Percentiles rank a stretch among this genome's conserved stretches.
Evolutionary conservation across 92 coral and sea anemone genomes (phyloP).

Genomic region (Porites cylindrica): DNA sequence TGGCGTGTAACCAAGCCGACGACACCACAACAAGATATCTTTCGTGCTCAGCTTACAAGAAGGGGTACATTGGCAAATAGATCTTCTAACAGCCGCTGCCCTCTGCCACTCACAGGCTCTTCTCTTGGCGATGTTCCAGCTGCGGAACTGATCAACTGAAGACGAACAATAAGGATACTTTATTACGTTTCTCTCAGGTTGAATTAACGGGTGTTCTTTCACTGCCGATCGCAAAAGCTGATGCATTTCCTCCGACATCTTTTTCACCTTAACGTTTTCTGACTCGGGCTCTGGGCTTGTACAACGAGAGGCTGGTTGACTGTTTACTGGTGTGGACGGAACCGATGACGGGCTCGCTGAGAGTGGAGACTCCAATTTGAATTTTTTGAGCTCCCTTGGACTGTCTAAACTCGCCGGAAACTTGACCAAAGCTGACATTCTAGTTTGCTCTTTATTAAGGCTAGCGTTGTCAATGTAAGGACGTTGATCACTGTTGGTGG

Average conservation of each 20-base stretch:
- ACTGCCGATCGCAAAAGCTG: conserved; percentile 56
- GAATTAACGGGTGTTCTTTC: conserved; percentile 70
- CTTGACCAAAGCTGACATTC: conserved; percentile 11
- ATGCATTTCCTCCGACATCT: conserved; percentile 52
- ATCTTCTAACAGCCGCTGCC: conserved; percentile 73
- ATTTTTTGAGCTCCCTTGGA: conserved; percentile 44
- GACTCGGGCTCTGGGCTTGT: conserved; percentile 74
- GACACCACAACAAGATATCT: conserved; percentile 89
- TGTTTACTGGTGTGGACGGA: conserved; percentile 71
- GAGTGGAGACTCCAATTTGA: conserved; percentile 52
- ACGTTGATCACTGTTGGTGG: background rate
- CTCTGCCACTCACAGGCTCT: conserved; percentile 98
- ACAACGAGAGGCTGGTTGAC: conserved; percentile 76
- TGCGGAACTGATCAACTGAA: conserved; percentile 66
- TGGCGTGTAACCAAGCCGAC: conserved; percentile 90
- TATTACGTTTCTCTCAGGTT: conserved; percentile 57
- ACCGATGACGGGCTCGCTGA: conserved; percentile 59
- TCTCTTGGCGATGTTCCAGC: conserved; percentile 88
- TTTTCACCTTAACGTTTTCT: conserved; percentile 2
- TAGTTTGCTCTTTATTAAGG: conserved; percentile 12
- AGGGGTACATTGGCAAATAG: conserved; percentile 35
- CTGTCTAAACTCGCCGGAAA: background rate
- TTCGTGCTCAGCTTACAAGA: conserved; percentile 77
- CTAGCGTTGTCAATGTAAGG: background rate
- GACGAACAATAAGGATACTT: conserved; percentile 77